A percentile compares a stretch with the other conserved stretches of the same genome.
Conservation (phyloP, 2,888 invertebrate species). For the Liodrosophila aerea region DNA sequence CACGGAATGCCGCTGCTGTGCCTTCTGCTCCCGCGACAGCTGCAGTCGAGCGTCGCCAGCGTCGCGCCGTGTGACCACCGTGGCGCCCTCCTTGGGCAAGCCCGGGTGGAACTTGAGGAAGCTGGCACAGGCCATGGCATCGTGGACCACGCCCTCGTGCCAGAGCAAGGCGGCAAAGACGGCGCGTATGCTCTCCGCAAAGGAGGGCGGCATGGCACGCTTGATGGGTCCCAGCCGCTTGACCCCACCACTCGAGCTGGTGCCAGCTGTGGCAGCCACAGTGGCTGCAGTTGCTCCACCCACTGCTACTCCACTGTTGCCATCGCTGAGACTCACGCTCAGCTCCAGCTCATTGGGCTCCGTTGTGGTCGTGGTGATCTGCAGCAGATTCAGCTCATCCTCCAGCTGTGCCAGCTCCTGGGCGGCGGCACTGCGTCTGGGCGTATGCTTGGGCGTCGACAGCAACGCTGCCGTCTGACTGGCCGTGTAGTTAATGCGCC, state of each 20-base stretch:
- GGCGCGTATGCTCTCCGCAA: constrained; percentile 95
- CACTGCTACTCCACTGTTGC: no score
- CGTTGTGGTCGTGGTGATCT: constrained; percentile 72
- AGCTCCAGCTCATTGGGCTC: constrained; percentile 52
- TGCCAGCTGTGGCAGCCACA: no score
- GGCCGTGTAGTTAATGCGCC: constrained; percentile 80
- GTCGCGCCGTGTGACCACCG: constrained; percentile 87
- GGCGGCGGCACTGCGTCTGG: neutral
- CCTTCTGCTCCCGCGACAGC: constrained; percentile 84
- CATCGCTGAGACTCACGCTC: constrained; percentile 29
- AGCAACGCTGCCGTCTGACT: constrained; percentile 80
- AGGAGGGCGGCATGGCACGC: constrained; percentile 94
- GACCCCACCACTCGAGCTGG: no score
- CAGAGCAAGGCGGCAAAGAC: constrained; percentile 98
- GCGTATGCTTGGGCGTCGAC: constrained; percentile 9
- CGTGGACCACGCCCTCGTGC: constrained; percentile 98
- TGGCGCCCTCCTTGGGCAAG: constrained; percentile 90
- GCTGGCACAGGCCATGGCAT: constrained; percentile 98
- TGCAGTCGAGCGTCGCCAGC: constrained; percentile 78
- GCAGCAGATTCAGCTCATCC: constrained; percentile 76
- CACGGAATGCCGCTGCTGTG: constrained; percentile 92
- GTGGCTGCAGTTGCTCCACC: no score
- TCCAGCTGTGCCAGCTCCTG: constrained; percentile 62
- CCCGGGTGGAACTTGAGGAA: constrained; percentile 96
- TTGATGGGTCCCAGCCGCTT: constrained; percentile 86